Evolutionary conservation across 2,797 vertebrate genomes (phyloP), one percentile per base, ranked within the genome.

Genomic region (Danio kyathit): DNA sequence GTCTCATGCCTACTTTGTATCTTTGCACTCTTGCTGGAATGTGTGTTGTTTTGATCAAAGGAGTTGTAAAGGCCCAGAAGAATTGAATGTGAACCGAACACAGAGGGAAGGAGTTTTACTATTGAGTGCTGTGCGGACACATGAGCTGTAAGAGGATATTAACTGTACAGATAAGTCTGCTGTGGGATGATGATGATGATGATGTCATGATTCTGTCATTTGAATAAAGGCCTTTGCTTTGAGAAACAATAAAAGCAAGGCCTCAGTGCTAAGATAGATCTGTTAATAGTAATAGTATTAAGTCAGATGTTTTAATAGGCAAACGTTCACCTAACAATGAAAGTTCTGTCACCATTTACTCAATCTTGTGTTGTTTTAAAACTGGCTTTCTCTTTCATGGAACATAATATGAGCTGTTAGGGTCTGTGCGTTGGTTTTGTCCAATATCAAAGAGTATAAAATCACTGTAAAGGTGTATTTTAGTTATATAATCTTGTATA

Each of bases 101-200:
- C 8, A 38, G 72, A 76, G 19, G 29, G n/a, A 76, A 38, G 2
- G n/a, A 73, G 51, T 69, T 59, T n/a, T 46, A 16, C 54, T 59
- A 29, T 21, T 19, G 70, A 65, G 70, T 67, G 21, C 49, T 21
- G 19, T 60, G 61, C 54, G 66, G 54, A 49, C 82, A 61, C 66
- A 52, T 64, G 49, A 73, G 65, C 17, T n/a, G 44, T 67, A 59
- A 69, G 19, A 41, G 46, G 40, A 67, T 14, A 67, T 43, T 14
- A 38, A 56, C n/a, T 1, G 16, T 49, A 49, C 48, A 17, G 54
- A 59, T 54, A 41, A 54, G 54, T 6, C 70, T 73, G 17, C 44
- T 54, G 11, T 52, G 56, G 57, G 38, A 40, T n/a, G 6, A 19
- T 82, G 76, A 79, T 49, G 40, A 48, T 48, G 46, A 7, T 48